Evolutionary conservation across 2,113 vertebrate genomes (phyloP).

Genomic region (Trichomycterus rosablanca): DNA sequence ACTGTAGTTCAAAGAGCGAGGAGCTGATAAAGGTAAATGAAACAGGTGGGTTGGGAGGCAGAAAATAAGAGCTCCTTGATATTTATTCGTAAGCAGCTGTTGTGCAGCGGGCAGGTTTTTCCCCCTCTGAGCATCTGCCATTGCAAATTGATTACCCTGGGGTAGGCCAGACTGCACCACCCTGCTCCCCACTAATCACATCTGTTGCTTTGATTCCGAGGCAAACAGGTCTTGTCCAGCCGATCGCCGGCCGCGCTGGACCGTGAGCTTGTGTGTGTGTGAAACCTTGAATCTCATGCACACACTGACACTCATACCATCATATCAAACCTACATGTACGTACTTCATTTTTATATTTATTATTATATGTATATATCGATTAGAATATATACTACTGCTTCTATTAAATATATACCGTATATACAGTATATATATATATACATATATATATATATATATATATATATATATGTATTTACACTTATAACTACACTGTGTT

Average conservation of each 20-base stretch:
- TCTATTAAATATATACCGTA: too few relatives aligned
- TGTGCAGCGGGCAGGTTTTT: conserved; percentile 48
- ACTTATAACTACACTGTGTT: too few relatives aligned
- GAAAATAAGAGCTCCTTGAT: conserved; percentile 36
- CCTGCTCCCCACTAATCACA: conserved; percentile 52
- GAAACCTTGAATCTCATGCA: too few relatives aligned
- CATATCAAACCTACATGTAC: too few relatives aligned
- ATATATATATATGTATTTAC: too few relatives aligned
- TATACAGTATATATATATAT: too few relatives aligned
- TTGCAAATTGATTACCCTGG: conserved; percentile 65
- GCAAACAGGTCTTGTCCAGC: conserved; percentile 32
- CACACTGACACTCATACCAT: too few relatives aligned
- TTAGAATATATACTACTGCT: too few relatives aligned
- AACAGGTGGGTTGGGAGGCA: not conserved
- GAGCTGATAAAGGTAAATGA: conserved; percentile 14
- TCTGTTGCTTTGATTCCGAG: conserved; percentile 63
- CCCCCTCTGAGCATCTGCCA: conserved; percentile 58
- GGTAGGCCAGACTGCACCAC: conserved; percentile 42
- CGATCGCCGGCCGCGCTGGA: conserved; percentile 14
- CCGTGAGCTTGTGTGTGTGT: too few relatives aligned
- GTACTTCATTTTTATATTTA: too few relatives aligned
- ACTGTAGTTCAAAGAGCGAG: conserved; percentile 22
- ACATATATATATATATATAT: too few relatives aligned
- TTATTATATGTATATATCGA: too few relatives aligned
- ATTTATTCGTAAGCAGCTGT: conserved; percentile 56